phyloP scores from a whole-genome alignment of 2,888 invertebrate species.

The Molanna angustata region DNA sequence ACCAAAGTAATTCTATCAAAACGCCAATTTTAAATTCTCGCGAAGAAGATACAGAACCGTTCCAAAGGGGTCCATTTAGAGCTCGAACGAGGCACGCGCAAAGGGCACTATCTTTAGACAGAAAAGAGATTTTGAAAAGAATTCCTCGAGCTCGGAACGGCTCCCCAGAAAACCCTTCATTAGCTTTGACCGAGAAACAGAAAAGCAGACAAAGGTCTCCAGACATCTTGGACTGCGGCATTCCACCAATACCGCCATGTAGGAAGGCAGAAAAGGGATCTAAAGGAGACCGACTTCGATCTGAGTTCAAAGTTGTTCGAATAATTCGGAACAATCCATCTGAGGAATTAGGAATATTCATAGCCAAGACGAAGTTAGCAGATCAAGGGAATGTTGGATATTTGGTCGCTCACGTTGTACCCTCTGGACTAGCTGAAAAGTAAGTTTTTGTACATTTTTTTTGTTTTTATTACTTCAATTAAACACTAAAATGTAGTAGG shows the following conservation, averaged over 20 bases:
- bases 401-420: constrained; percentile 68
- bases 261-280: constrained; percentile 41
- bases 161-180: constrained; percentile 47
- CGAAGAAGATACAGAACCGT: constrained; percentile 26
- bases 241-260: constrained; percentile 53
- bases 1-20: constrained; percentile 48
- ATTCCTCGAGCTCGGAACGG: constrained; percentile 48
- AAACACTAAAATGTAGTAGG: too few relatives aligned
- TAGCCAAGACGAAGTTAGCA: constrained; percentile 62
- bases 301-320: constrained; percentile 54
- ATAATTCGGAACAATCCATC: constrained; percentile 55
- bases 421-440: constrained; percentile 68
- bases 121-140: constrained; percentile 53
- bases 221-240: constrained; percentile 45
- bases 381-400: constrained; percentile 63
- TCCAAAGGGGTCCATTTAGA: constrained; percentile 18
- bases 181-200: constrained; percentile 53
- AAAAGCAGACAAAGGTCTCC: constrained; percentile 50
- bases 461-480: too few relatives aligned
- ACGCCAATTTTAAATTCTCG: constrained; percentile 30
- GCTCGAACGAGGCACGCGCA: constrained; percentile 46
- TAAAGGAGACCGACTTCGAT: constrained; percentile 42
- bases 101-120: constrained; percentile 55
- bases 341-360: constrained; percentile 70
- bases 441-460: constrained; percentile 40